Base-by-base conservation (phyloP, 2,113 vertebrate genomes). In the Tiliqua scincoides region DNA sequence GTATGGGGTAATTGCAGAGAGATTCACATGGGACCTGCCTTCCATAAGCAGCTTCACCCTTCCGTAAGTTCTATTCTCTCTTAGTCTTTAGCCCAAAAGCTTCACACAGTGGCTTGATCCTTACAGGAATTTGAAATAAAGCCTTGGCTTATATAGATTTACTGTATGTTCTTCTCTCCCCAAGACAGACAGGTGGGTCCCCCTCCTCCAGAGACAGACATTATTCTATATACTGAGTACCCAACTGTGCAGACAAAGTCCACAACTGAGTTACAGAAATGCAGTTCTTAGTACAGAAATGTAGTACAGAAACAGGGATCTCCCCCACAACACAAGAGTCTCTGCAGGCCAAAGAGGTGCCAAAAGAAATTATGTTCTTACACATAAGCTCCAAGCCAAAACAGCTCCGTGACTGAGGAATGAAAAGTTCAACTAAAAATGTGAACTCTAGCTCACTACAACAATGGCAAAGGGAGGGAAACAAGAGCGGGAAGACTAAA, bases 361-460 rank as follows among this genome's bases (percentile, higher is more conserved):
- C 14, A 65, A 52, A 74, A 88, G 2, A 79, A 48, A 79, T 2
- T 20, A 74, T 0, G 0, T 84, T 79, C 82, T 87, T 57, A 84
- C 61, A 83, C 70, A 87, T 85, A 59, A 1, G 89, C 7, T 35
- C 63, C 17, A 73, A 59, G 17, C 57, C 17, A 32, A 93, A 74
- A 91, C 25, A 91, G 61, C 73, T 85, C 63, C 61, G 67, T 63
- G 82, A 62, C 23, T 85, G 67, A 68, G 14, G 52, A 83, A 14
- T 8, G 43, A 48, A 48, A 48, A 48, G 43, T 48, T 48, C n/a
- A 87, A 61, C n/a, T 91, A 32, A 82, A 68, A 91, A 94, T 75
- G 30, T 37, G 27, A 89, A 83, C 89, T 88, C 82, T 81, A 68
- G 43, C 68, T 91, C 88, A 48, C 61, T 88, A 82, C 75, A 86